phyloP scores from a whole-genome alignment of 2,888 invertebrate species.

The Agrochola macilenta region DNA sequence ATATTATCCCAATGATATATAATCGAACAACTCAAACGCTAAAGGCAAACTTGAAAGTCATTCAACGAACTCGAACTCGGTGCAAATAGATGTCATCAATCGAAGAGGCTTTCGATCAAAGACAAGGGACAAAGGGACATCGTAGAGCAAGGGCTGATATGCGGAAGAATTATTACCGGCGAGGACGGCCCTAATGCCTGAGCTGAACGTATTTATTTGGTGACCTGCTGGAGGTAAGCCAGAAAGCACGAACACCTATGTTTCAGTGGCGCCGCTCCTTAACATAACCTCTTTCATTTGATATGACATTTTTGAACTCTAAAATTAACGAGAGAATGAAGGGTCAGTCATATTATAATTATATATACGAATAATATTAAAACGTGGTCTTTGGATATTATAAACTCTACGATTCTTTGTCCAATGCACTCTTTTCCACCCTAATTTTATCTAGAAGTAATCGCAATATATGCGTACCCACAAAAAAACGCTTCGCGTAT shows the following conservation, averaged over 20 bases:
- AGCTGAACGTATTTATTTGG: constrained; percentile 72
- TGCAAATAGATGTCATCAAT: constrained; percentile 88
- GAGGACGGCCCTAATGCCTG: constrained; percentile 75
- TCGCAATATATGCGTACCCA: background rate
- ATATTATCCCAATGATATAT: constrained; percentile 44
- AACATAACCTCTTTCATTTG: constrained; percentile 19
- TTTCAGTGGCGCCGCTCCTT: constrained; percentile 24
- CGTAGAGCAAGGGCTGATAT: constrained; percentile 78
- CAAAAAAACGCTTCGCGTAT: no score
- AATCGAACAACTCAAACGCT: constrained; percentile 73
- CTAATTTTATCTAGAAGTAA: constrained; percentile 3
- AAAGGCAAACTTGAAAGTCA: constrained; percentile 79
- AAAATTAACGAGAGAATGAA: background rate
- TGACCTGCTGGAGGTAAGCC: constrained; percentile 44
- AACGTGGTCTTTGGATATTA: background rate
- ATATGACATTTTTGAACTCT: constrained; percentile 19
- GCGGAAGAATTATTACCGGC: constrained; percentile 83
- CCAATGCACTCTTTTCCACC: background rate
- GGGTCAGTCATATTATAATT: background rate
- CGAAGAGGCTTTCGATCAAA: constrained; percentile 86
- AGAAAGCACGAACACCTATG: constrained; percentile 36
- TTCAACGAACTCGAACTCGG: constrained; percentile 77
- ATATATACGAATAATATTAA: background rate
- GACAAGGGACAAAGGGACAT: constrained; percentile 86
- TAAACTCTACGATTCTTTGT: no score